Evolutionary conservation across 1,140 invertebrate genomes (phyloP), one percentile per base, ranked within the genome.

Genomic region (Drosophila sucinea): DNA sequence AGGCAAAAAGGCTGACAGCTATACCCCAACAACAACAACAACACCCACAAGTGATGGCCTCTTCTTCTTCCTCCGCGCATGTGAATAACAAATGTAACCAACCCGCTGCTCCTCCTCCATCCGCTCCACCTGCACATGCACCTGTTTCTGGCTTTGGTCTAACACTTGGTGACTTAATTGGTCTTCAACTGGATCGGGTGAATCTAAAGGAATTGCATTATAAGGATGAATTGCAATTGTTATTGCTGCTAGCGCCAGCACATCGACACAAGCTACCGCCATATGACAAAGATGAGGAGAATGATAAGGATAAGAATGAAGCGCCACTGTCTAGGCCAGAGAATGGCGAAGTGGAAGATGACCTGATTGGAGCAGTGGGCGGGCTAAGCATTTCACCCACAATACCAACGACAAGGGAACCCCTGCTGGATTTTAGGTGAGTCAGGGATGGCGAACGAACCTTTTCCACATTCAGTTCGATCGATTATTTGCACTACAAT

Each of bases 161-260:
- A 33, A 67, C 73, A 33, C 70, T 86, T 6, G 67, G 72, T 61
- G 82, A 86, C 30, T 74, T 86, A 63, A 78, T 86, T 68, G 66
- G 69, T 40, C 73, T 78, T 54, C 82, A 86, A 62, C 47, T 86
- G 47, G 76, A 83, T 47, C 71, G 77, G 17, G 54, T 83, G 11
- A 86, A 83, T 60, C 61, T 70, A 3, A 75, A 75, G 10, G 76
- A 74, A 27, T 67, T 79, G 47, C 44, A 75, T 1, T 75, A 81
- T 51, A 86, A 81, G 44, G 82, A 86, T 78, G 82, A 86, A 65
- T 63, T 86, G 44, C 82, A 86, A 41, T 67, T 86, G 65, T 61
- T 76, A 29, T 56, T 77, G 41, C 74, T 81, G 40, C 29, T 86
- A 23, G 47, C 79, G 33, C 74, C 77, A 27, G 58, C 80, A 62